Evolutionary conservation across 1,140 invertebrate genomes (phyloP).

Genomic region (Nephila pilipes): DNA sequence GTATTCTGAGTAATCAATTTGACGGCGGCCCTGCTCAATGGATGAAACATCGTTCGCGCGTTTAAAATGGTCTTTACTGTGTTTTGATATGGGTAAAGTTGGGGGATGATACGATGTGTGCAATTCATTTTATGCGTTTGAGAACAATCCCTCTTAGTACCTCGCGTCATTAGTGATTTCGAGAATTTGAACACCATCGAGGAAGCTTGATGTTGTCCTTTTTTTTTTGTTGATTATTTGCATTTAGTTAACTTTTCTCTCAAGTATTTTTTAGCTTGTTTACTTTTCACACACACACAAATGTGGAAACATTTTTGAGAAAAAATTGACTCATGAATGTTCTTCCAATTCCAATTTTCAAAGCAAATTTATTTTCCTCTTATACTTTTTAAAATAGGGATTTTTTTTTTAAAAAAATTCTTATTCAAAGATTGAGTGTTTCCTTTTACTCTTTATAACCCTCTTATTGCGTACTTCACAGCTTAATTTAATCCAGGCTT

Average conservation of each 20-base stretch:
- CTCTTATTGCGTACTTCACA: too few relatives aligned
- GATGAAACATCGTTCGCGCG: background rate
- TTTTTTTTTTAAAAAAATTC: too few relatives aligned
- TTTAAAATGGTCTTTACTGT: background rate
- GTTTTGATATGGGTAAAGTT: background rate
- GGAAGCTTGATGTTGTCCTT: background rate
- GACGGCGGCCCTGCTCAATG: background rate
- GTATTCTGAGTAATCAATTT: slow-evolving; percentile 9
- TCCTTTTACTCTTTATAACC: too few relatives aligned
- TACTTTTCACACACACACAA: background rate
- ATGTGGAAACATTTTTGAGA: too few relatives aligned
- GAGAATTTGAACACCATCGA: background rate
- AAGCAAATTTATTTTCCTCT: too few relatives aligned
- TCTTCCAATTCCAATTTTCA: too few relatives aligned
- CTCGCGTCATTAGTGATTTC: background rate
- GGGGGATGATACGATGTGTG: background rate
- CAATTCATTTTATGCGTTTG: background rate
- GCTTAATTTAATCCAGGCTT: too few relatives aligned
- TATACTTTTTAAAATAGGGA: too few relatives aligned
- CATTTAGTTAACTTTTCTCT: background rate
- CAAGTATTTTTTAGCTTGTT: background rate
- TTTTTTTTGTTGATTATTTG: background rate
- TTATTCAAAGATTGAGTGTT: too few relatives aligned
- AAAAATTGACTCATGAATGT: too few relatives aligned
- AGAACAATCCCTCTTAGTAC: background rate